Base-by-base conservation (phyloP, 2,113 vertebrate genomes). In the Corydoras maculifer region DNA sequence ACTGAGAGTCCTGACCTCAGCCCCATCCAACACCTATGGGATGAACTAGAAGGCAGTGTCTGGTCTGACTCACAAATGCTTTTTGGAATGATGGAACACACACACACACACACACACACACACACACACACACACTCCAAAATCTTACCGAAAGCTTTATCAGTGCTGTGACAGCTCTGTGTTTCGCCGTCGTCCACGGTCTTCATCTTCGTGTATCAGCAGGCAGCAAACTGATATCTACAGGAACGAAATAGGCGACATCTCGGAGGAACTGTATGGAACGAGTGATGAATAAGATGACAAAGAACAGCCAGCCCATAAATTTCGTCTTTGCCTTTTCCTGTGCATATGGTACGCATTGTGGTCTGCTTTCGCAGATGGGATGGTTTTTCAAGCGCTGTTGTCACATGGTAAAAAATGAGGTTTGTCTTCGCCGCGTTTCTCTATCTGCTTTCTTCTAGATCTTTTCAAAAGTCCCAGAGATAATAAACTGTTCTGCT, bases 401-500 rank as follows among this genome's bases (percentile, higher is more conserved):
- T 67, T 66, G 71, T 65, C 15, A 75, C 58, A 8, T 30, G 53
- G 35, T 48, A 43, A 57, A 25, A 65, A 32, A 65, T 6, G 29
- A 15, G 31, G 31, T 72, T 72, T 49, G 30, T 55, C 9, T 57
- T 62, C 57, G 11, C 48, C 57, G 31, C 63, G 60, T 54, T 54
- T 29, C 15, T 62, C 25, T 48, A 68, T 68, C 51, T 65, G 53
- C 32, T 74, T 70, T 31, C 60, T 79, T 31, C 12, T 30, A 29
- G n/a, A 74, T 74, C 64, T 77, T 25, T 77, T 30, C 61, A 69
- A 30, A 31, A 70, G 65, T 55, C 54, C 60, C 35, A 61, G 71
- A 73, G 76, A 75, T 81, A 72, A 76, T 74, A 43, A 60, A 78
- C 72, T 54, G 58, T 68, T 77, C 69, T 70, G 71, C 18, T 69